These are phyloP conservation scores for Neosilurus mollespiculum DNA, from an alignment of 2,797 vertebrate genomes.

Conservation along the genomic window DNA sequence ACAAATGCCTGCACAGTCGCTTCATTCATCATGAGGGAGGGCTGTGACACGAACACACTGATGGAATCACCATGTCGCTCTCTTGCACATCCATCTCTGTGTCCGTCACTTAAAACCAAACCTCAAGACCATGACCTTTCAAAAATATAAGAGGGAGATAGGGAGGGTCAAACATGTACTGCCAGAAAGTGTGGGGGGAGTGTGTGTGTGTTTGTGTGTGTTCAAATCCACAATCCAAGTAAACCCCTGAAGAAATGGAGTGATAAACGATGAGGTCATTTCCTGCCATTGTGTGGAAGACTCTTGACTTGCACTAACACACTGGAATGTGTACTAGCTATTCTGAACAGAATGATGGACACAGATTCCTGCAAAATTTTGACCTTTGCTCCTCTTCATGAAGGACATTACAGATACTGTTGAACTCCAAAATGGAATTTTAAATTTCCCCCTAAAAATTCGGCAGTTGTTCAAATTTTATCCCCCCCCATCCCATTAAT, in stretches of 20 bases:
- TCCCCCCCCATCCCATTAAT: background rate
- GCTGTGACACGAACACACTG: constrained; percentile 2
- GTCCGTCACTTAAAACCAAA: constrained; percentile 10
- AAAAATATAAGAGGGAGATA: background rate
- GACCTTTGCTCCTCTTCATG: background rate
- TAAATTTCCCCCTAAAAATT: background rate
- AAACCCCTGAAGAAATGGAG: constrained; percentile 36
- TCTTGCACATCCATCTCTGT: background rate
- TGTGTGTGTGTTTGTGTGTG: background rate
- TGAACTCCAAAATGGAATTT: too few relatives aligned
- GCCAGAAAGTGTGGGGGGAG: background rate
- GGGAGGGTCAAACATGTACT: constrained; percentile 27
- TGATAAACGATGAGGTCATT: constrained; percentile 49
- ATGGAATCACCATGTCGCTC: background rate
- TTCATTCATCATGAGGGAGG: constrained; percentile 19
- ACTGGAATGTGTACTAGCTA: constrained; percentile 5
- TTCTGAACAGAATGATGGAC: background rate
- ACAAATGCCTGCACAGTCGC: constrained; percentile 11
- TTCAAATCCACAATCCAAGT: constrained; percentile 21
- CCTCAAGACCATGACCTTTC: constrained; percentile 3
- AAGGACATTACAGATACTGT: background rate
- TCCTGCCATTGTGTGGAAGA: constrained; percentile 43
- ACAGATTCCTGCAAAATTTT: background rate
- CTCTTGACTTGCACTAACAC: background rate
- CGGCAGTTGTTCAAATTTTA: background rate